Base-by-base conservation (phyloP, 2,888 invertebrate species). In the Synanthedon formicaeformis region DNA sequence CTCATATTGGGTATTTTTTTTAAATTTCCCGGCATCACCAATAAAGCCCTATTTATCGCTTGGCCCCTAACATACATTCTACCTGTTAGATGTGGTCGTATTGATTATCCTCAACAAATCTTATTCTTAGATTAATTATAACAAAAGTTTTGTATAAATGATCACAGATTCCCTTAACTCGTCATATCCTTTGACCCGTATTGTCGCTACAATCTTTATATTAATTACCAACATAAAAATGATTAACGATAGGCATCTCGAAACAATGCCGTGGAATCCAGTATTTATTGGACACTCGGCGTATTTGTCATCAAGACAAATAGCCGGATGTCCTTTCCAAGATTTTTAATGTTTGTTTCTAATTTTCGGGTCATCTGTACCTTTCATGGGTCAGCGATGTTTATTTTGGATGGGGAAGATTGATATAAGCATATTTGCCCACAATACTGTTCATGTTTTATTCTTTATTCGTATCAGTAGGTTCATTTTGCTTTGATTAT, bases 171-270 rank as follows among this genome's bases (percentile, higher is more conserved):
- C 16, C 23, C 49, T 49, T 49, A 45, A 45, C 45, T 13, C 45
- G n/a, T 16, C 49, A 49, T 49, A 12, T 60, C 65, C 60, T 58
- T 49, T 58, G 57, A 57, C 57, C 64, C 66, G 66, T 65, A 74
- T 74, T 75, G 76, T 78, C 76, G 71, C 71, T 68, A 70, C 73
- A 74, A 76, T 80, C 81, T 78, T 79, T 77, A 78, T 85, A 86
- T 85, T 86, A 86, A 85, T 86, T 84, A 80, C 80, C 65, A 72
- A 73, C 75, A 83, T 86, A 85, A 85, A 85, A 83, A 81, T 85
- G 83, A 86, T 84, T 80, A 81, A 85, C 81, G 80, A 68, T 60
- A 58, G 64, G 71, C 75, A 80, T 83, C 77, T 76, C 75, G 77
- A 80, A 81, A 85, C 83, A 84, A 83, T 81, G 77, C 73, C 67